Evolutionary conservation across 2,888 invertebrate species (phyloP).

Genomic region (Onthophagus sagittarius): DNA sequence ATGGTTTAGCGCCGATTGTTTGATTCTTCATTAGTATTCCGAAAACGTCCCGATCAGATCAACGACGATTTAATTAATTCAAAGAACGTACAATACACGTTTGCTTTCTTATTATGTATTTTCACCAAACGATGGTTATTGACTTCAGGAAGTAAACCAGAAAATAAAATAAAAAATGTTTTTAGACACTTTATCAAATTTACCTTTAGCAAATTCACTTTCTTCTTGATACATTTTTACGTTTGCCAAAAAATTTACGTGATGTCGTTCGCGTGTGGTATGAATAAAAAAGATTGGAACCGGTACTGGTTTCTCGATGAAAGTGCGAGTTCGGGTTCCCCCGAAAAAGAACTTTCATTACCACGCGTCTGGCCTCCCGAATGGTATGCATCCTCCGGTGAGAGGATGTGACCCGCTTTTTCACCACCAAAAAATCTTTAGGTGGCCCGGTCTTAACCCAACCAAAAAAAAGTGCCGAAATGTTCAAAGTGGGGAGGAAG

Average conservation of each 20-base stretch:
- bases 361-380: conserved; percentile 23
- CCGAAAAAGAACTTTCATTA: neutral
- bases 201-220: neutral
- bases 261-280: neutral
- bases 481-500: conserved; percentile 36
- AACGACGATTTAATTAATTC: neutral
- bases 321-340: neutral
- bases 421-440: conserved; percentile 34
- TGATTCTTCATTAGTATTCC: neutral
- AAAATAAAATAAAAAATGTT: neutral
- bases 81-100: neutral
- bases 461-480: neutral
- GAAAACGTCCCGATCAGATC: neutral
- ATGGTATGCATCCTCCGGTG: conserved; percentile 37
- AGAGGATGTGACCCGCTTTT: conserved; percentile 43
- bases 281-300: neutral
- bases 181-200: neutral
- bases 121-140: neutral
- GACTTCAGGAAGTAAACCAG: neutral
- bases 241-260: neutral
- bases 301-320: neutral
- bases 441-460: conserved; percentile 1
- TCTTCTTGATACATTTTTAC: neutral
- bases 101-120: neutral
- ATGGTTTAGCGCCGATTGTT: neutral